Evolutionary conservation across 2,888 invertebrate genomes (phyloP).

Genomic region (Schizotus pectinicornis): DNA sequence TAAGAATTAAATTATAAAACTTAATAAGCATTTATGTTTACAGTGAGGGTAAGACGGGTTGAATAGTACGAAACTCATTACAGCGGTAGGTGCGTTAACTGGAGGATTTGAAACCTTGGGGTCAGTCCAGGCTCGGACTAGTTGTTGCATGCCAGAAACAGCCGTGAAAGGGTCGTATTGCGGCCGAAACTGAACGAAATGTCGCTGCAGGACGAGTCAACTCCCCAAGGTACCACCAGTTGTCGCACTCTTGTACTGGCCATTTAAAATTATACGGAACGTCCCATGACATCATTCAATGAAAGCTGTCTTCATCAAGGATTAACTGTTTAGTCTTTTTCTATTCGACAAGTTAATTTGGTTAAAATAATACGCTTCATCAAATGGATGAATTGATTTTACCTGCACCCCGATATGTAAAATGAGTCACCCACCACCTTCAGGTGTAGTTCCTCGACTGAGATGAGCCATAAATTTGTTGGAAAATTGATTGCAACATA

Average conservation of each 20-base stretch:
- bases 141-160: slow-evolving; percentile 21
- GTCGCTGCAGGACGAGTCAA: slow-evolving; percentile 20
- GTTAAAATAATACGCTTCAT: too few species aligned
- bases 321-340: slow-evolving; percentile 19
- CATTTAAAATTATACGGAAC: slow-evolving; percentile 1
- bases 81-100: slow-evolving; percentile 21
- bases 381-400: too few species aligned
- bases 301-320: slow-evolving; percentile 25
- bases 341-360: slow-evolving; percentile 8
- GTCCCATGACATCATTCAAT: slow-evolving; percentile 10
- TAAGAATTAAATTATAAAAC: slow-evolving; percentile 30
- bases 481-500: too few species aligned
- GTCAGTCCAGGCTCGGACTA: slow-evolving; percentile 14
- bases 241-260: slow-evolving; percentile 18
- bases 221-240: slow-evolving; percentile 30
- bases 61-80: slow-evolving; percentile 27
- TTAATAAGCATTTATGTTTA: slow-evolving; percentile 23
- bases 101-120: slow-evolving; percentile 8
- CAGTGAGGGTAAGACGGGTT: slow-evolving; percentile 7
- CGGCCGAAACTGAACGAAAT: slow-evolving; percentile 27
- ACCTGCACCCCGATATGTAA: slow-evolving; percentile 7
- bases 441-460: too few species aligned
- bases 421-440: too few species aligned
- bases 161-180: slow-evolving; percentile 30
- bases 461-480: too few species aligned